Percentiles rank a stretch among this genome's conserved stretches.
phyloP scores from a whole-genome alignment of 2,888 invertebrate genomes.

The Tenthredo notha region DNA sequence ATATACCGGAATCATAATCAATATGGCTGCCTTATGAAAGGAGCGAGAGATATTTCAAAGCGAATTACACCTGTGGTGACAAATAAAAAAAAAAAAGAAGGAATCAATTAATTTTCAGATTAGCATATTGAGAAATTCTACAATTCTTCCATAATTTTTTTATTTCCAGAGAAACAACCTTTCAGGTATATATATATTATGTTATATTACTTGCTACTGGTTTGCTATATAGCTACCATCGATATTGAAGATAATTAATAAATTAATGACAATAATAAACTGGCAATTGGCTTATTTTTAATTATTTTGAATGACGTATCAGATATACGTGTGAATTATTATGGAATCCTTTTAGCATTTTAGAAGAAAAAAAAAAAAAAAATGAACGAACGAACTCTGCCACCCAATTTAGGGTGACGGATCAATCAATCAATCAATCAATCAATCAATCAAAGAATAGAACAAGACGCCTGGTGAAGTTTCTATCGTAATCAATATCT shows the following conservation, averaged over 20 bases:
- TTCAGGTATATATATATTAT: too few species aligned
- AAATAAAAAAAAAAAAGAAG: background rate
- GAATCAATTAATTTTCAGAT: background rate
- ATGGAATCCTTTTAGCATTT: background rate
- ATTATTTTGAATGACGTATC: slow-evolving; percentile 1
- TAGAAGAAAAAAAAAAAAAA: background rate
- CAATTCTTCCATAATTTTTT: background rate
- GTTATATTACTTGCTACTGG: background rate
- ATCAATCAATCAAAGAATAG: background rate
- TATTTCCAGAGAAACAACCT: background rate
- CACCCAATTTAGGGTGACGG: slow-evolving; percentile 7
- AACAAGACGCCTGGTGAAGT: background rate
- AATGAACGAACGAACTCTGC: background rate
- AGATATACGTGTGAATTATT: background rate
- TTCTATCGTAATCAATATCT: slow-evolving; percentile 8
- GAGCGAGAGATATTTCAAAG: background rate
- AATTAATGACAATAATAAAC: background rate
- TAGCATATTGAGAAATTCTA: slow-evolving; percentile 13
- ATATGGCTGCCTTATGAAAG: background rate
- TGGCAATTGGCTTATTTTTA: background rate
- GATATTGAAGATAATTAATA: background rate
- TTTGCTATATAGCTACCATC: background rate
- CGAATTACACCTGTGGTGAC: background rate
- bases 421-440: slow-evolving; percentile 1
- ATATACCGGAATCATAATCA: background rate